These are phyloP conservation scores for Helleia helle DNA, from an alignment of 2,888 invertebrate genomes.

Conservation along the genomic window DNA sequence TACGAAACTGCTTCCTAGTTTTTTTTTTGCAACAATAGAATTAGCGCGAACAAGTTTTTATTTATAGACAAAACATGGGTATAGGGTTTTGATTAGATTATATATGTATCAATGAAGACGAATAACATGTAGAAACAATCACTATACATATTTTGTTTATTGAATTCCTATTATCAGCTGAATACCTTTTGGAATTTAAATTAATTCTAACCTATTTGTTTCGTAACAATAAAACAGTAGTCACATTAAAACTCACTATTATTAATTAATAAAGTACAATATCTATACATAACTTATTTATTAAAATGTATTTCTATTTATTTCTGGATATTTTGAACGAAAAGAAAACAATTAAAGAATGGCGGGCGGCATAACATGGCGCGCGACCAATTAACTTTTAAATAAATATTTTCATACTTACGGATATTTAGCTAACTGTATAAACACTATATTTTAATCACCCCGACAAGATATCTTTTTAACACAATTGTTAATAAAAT, in stretches of 20 bases:
- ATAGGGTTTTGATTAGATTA: no score
- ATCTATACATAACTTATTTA: no score
- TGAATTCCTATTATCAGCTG: no score
- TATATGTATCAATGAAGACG: no score
- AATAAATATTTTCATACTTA: conserved; percentile 34
- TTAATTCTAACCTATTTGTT: not conserved
- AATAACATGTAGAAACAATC: no score
- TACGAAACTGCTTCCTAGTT: conserved; percentile 1
- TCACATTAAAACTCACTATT: no score
- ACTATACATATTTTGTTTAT: not conserved
- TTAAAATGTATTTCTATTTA: no score
- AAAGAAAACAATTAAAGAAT: conserved; percentile 41
- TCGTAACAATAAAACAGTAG: no score
- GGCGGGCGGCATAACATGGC: conserved; percentile 62
- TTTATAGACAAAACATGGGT: not conserved
- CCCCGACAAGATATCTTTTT: conserved; percentile 26
- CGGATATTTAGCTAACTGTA: conserved; percentile 25
- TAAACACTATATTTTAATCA: conserved; percentile 31
- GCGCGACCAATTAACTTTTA: conserved; percentile 25
- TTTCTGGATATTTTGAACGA: conserved; percentile 23
- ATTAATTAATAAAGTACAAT: no score
- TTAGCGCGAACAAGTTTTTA: not conserved
- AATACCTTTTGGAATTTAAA: not conserved
- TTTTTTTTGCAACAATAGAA: conserved; percentile 5
- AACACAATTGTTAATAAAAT: not conserved